Evolutionary conservation across 2,797 vertebrate genomes (phyloP).

Genomic region (Pipistrellus kuhlii): DNA sequence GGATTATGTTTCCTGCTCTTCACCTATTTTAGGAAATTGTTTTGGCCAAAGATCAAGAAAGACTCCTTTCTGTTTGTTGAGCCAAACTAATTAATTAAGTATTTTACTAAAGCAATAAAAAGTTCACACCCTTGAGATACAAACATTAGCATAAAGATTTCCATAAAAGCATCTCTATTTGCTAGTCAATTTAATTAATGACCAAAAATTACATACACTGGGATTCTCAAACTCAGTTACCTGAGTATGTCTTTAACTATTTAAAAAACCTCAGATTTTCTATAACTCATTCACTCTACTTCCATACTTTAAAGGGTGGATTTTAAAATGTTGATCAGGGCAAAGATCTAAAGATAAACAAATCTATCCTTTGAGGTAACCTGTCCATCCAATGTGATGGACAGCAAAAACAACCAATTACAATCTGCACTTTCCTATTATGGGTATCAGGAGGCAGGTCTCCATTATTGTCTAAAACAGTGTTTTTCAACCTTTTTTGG

Average conservation of each 20-base stretch:
- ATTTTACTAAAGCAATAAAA: conserved; percentile 9
- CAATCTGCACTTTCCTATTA: not conserved
- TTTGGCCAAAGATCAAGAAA: conserved; percentile 24
- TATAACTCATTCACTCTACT: not conserved
- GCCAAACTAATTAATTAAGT: not conserved
- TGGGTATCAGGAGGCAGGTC: not conserved
- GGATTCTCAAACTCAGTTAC: conserved; percentile 6
- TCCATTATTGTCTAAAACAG: conserved; percentile 9
- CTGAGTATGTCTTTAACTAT: not conserved
- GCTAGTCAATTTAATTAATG: not conserved
- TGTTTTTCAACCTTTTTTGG: no score
- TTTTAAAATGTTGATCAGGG: not conserved
- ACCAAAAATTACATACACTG: not conserved
- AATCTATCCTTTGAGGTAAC: not conserved
- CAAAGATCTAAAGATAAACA: not conserved
- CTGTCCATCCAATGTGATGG: not conserved
- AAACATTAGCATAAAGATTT: conserved; percentile 11
- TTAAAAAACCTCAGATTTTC: conserved; percentile 25
- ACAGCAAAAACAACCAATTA: conserved; percentile 10
- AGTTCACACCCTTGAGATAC: not conserved
- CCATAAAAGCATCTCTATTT: not conserved
- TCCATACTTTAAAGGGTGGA: not conserved
- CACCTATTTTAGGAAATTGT: not conserved
- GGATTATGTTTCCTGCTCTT: conserved; percentile 28
- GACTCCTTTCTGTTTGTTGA: not conserved